Conservation (phyloP, 2,797 vertebrate species). For the Schizothorax lantsangensis region DNA sequence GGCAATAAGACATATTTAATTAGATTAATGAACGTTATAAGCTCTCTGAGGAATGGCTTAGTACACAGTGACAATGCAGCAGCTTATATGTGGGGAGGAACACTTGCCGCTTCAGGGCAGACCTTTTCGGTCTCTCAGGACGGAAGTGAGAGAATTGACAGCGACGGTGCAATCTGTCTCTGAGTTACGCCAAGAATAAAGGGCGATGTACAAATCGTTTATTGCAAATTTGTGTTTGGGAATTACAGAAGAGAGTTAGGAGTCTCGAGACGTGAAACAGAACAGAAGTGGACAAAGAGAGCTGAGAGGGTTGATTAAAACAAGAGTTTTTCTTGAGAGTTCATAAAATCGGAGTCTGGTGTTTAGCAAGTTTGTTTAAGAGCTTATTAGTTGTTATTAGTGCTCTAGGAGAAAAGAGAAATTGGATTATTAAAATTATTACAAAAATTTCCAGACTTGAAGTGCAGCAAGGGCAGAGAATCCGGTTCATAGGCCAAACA, state of each 20-base stretch:
- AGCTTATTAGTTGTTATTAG: constrained; percentile 28
- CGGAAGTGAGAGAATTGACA: constrained; percentile 81
- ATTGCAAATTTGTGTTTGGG: constrained; percentile 32
- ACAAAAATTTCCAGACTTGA: neutral
- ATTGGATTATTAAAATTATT: constrained; percentile 18
- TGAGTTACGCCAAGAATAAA: constrained; percentile 42
- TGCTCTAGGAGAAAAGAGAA: constrained; percentile 23
- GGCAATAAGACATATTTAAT: constrained; percentile 99
- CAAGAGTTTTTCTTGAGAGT: constrained; percentile 57
- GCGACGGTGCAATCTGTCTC: constrained; percentile 78
- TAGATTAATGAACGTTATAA: constrained; percentile 99
- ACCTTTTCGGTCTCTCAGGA: constrained; percentile 77
- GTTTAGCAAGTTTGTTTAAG: constrained; percentile 29
- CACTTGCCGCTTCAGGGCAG: constrained; percentile 85
- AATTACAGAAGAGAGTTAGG: constrained; percentile 22
- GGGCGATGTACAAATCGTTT: constrained; percentile 42
- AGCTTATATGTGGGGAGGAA: constrained; percentile 89
- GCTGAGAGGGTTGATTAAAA: constrained; percentile 41
- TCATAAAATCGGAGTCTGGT: constrained; percentile 40
- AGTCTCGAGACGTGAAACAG: constrained; percentile 3
- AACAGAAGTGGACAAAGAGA: constrained; percentile 14
- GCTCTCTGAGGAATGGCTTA: constrained; percentile 92
- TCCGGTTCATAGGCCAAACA: neutral
- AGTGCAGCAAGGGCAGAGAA: neutral
- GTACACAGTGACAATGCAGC: constrained; percentile 91